Evolutionary conservation across 1,140 invertebrate species (phyloP), one percentile per base, ranked within the genome.

Genomic region (Sarcophaga peregrina): DNA sequence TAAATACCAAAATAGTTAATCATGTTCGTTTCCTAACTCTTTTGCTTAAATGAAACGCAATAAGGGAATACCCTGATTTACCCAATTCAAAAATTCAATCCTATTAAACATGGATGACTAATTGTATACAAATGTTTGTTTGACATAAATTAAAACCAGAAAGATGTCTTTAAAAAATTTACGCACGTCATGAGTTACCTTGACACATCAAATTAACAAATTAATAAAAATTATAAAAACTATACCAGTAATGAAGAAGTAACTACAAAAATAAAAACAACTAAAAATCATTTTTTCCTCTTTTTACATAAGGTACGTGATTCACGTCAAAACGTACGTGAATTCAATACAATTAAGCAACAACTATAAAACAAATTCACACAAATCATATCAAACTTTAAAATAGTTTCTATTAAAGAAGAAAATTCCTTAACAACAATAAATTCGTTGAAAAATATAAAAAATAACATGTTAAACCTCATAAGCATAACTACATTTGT

Each of bases 171-270:
- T 47, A 78, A 50, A 25, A 6, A 78, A 46, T 48, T 47, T 78
- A 20, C 52, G 72, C 81, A 83, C 83, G 83, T 83, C 83, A 83
- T 13, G 68, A 82, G 83, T 80, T 83, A 83, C 83, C 83, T 83
- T 83, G 83, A 83, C 80, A 82, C 74, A 82, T 46, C 83, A 74
- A 73, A 83, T 54, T 62, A 20, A n/a, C 68, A 73, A 54, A 80
- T 47, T 37, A 37, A 37, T 37, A 37, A 37, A 47, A 0, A 46
- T 20, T 11, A 46, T 25, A 5, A 20, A 76, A 47, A 46, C 37
- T n/a, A n/a, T 37, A 76, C 8, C 74, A 76, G 46, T 13, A 10
- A 76, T 48, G 20, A 11, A 17, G 46, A 68, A 37, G 13, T 15
- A 58, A 80, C 48, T 15, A 46, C 48, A 80, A 37, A n/a, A 80